Base-by-base conservation (phyloP, 2,888 invertebrate species). In the Dryomyza anilis region DNA sequence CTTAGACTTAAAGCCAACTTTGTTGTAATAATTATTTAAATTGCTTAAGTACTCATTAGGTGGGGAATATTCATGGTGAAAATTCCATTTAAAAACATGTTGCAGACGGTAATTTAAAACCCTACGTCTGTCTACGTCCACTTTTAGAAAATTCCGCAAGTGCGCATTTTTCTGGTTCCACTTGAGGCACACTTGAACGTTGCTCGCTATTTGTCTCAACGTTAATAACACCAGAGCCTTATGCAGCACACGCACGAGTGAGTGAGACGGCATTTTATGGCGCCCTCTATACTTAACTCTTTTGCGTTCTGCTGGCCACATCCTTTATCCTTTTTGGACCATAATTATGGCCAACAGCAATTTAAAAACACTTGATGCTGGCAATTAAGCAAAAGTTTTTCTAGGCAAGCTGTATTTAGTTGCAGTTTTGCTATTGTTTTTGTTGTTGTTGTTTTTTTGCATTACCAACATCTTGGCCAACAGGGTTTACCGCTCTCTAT, bases 351-450 rank as follows among this genome's bases (percentile, higher is more conserved):
- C 76, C 76, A 69, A 73, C 48, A 75, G 76, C 76, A 76, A 75
- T 76, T 76, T 76, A 67, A 73, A 76, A 76, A 76, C 76, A 76
- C 76, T 76, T 76, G 76, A 76, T 76, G 76, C 73, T 73, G 73
- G 76, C 76, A 76, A 76, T 76, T 76, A 76, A 72, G 52, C 19
- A 74, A 76, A 76, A 48, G 45, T 63, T 56, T 56, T 55, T 55
- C 56, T n/a, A n/a, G n/a, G n/a, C n/a, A n/a, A n/a, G n/a, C n/a
- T n/a, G n/a, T n/a, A 56, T 63, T 56, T 19, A 52, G 23, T 61
- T 7, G 16, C 29, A 8, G 5, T 21, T 25, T 16, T 56, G 23
- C 23, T 33, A n/a, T 16, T 19, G 14, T 59, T 59, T 30, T 48
- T 55, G 36, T 43, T 6, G 16, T 43, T 43, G 16, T 43, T 43